Evolutionary conservation across 2,888 invertebrate species (phyloP), one percentile per base, ranked within the genome.

Genomic region (Tyria jacobaeae): DNA sequence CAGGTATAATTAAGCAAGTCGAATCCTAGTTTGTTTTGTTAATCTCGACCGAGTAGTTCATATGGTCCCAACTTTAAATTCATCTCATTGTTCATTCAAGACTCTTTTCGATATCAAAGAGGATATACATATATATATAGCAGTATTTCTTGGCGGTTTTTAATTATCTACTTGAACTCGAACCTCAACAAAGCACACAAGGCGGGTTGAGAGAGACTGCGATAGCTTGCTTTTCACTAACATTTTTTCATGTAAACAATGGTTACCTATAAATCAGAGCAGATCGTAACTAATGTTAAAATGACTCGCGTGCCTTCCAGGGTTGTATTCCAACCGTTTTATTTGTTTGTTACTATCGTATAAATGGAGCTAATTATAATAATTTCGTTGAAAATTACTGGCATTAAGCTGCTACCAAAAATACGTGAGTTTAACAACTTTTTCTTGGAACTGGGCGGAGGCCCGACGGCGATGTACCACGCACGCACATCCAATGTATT

Each of bases 341-440:
- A 94, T 94, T 92, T 94, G 93, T 94, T 94, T 94, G 92, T 92
- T 92, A 90, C 90, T 87, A 88, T 89, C 75, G 86, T 90, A 91
- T 91, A 94, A 94, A 94, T 89, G 89, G 87, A 85, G 83, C 89
- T 93, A 90, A 94, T 94, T 93, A 94, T 94, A 88, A 93, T 93
- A 92, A 94, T 94, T 93, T 92, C 89, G 85, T 84, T 88, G 85
- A 81, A 90, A 92, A 94, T 94, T 90, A 94, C 92, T 89, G 89
- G 92, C 89, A 94, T 94, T 94, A 94, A 89, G 88, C 86, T 90
- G 94, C 94, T 94, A 94, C 94, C 94, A 93, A 94, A 94, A 89
- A 92, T 93, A 93, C 91, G 90, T 91, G 90, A 91, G 89, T 91
- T 92, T 92, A 94, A 94, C 93, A 92, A 94, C 83, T 90, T 90